phyloP scores from a whole-genome alignment of 2,797 vertebrate species.

The Apogon hyalosoma region DNA sequence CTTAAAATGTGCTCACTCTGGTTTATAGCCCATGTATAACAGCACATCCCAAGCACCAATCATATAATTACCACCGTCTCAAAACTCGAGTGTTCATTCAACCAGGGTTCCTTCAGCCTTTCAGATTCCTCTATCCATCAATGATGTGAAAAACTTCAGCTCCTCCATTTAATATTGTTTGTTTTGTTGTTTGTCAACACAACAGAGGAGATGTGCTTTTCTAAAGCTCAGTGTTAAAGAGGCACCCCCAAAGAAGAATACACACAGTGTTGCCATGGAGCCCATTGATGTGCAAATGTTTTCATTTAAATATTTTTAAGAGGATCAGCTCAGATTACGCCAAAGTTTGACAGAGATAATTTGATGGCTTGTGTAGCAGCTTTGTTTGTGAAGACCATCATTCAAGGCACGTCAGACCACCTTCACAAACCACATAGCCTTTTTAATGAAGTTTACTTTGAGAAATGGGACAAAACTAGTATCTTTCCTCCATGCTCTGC shows the following conservation, averaged over 20 bases:
- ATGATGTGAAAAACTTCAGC: conserved; percentile 78
- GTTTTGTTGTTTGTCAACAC: conserved; percentile 90
- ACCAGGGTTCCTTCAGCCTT: conserved; percentile 62
- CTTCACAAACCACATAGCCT: conserved; percentile 82
- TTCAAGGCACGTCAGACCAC: conserved; percentile 87
- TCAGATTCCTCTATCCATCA: conserved; percentile 81
- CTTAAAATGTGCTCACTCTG: conserved; percentile 63
- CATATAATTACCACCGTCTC: conserved; percentile 74
- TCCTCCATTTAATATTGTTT: conserved; percentile 87
- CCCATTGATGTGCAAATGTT: conserved; percentile 89
- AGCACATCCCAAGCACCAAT: conserved; percentile 72
- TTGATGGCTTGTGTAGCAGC: conserved; percentile 89
- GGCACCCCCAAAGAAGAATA: conserved; percentile 85
- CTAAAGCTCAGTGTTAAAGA: conserved; percentile 87
- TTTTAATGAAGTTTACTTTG: conserved; percentile 88
- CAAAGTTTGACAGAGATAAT: conserved; percentile 91
- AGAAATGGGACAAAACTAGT: conserved; percentile 72
- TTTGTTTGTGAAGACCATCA: conserved; percentile 86
- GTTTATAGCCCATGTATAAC: conserved; percentile 72
- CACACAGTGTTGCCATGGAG: conserved; percentile 86
- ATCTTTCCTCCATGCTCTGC: conserved; percentile 49
- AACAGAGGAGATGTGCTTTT: conserved; percentile 87
- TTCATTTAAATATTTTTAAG: conserved; percentile 91
- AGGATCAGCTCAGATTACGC: conserved; percentile 91
- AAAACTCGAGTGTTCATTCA: conserved; percentile 77